Conservation (phyloP, 2,797 vertebrate genomes). For the Cryptoblepharus egeriae region DNA sequence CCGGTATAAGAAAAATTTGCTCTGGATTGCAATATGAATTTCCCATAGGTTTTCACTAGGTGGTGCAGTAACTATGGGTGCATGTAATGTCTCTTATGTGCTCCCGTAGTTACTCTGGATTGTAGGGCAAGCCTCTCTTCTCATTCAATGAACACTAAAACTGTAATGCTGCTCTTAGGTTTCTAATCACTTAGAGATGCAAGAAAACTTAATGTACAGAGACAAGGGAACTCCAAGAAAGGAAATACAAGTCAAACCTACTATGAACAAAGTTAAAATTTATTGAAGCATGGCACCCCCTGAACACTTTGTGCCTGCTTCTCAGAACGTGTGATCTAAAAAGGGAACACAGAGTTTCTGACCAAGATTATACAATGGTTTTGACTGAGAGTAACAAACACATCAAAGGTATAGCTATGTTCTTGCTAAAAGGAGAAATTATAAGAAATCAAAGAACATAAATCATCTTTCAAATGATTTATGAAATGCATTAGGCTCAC, state of each 20-base stretch:
- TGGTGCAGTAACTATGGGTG: too few species aligned
- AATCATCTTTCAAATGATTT: background rate
- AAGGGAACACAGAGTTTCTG: rapidly evolving
- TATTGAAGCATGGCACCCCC: rapidly evolving
- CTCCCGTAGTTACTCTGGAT: too few species aligned
- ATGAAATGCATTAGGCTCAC: background rate
- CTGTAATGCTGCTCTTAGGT: too few species aligned
- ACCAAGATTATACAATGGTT: background rate
- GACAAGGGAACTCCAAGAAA: background rate
- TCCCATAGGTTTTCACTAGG: too few species aligned
- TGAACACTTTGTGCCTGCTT: background rate
- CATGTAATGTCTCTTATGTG: too few species aligned
- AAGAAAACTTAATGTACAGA: background rate
- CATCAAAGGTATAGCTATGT: rapidly evolving
- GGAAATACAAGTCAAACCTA: rapidly evolving
- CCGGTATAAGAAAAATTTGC: too few species aligned
- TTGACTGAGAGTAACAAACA: background rate
- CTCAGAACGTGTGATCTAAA: background rate
- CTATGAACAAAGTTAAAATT: rapidly evolving
- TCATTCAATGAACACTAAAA: background rate
- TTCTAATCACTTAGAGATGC: too few species aligned
- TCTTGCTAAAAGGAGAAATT: background rate
- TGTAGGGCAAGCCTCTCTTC: too few species aligned
- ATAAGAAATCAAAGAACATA: background rate
- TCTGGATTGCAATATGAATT: too few species aligned